These are phyloP conservation scores for Scelioninae gen. 1 DNA, from an alignment of 2,888 invertebrate species.

Conservation along the genomic window DNA sequence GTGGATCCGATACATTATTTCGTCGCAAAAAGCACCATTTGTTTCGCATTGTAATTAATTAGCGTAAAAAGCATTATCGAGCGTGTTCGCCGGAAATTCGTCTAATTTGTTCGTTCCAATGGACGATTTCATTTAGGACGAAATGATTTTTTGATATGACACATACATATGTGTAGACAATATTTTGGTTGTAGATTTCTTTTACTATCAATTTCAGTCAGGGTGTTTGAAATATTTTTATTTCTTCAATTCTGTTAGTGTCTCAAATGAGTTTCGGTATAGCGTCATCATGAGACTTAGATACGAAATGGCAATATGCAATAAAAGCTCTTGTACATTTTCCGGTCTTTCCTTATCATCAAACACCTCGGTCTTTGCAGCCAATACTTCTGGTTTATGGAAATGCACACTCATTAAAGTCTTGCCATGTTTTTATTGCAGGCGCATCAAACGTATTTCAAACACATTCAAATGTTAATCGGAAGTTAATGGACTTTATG, in stretches of 20 bases:
- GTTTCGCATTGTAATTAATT: slow-evolving; percentile 42
- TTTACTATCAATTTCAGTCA: slow-evolving; percentile 34
- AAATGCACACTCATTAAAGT: slow-evolving; percentile 53
- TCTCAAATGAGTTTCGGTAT: slow-evolving; percentile 45
- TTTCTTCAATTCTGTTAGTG: slow-evolving; percentile 45
- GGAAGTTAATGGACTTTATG: slow-evolving; percentile 11
- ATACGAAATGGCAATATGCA: slow-evolving; percentile 62
- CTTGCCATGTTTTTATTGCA: slow-evolving; percentile 35
- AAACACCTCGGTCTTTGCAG: slow-evolving; percentile 50
- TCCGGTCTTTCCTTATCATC: slow-evolving; percentile 46
- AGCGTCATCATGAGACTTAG: slow-evolving; percentile 28
- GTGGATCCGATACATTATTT: slow-evolving; percentile 41
- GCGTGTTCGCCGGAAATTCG: slow-evolving; percentile 14
- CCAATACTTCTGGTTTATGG: slow-evolving; percentile 53
- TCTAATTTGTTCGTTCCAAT: slow-evolving; percentile 13
- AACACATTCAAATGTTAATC: slow-evolving; percentile 37
- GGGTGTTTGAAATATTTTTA: slow-evolving; percentile 37
- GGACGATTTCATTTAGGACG: background rate
- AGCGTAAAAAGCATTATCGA: slow-evolving; percentile 15
- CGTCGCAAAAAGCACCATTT: slow-evolving; percentile 16
- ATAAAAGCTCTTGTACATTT: slow-evolving; percentile 50
- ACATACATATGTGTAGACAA: background rate
- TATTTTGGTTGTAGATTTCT: background rate
- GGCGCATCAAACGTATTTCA: slow-evolving; percentile 7
- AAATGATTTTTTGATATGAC: slow-evolving; percentile 7